phyloP scores from a whole-genome alignment of 2,797 vertebrate species.

The Morelia viridis region DNA sequence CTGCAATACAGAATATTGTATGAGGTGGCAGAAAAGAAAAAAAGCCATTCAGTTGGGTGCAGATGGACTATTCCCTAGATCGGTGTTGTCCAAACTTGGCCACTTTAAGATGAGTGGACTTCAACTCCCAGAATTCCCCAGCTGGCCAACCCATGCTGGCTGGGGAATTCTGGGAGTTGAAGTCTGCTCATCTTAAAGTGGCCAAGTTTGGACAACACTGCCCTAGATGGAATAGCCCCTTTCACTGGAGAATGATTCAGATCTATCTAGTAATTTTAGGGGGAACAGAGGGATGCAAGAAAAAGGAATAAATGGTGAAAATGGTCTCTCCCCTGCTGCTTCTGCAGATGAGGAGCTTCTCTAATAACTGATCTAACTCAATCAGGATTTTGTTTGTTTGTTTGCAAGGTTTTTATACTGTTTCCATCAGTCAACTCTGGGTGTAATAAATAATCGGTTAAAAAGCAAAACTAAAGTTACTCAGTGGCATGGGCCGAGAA shows the following conservation, averaged over 20 bases:
- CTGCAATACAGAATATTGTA: not conserved
- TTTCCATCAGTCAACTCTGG: not conserved
- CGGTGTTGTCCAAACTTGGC: no score
- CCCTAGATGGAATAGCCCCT: not conserved
- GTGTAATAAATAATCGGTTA: not conserved
- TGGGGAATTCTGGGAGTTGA: no score
- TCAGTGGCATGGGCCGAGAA: not conserved
- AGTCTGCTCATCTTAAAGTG: no score
- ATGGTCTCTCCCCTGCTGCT: not conserved
- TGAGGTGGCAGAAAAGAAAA: not conserved
- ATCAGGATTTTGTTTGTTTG: not conserved
- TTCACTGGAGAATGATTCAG: not conserved
- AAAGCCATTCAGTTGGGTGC: not conserved
- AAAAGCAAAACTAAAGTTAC: not conserved
- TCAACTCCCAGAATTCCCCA: no score
- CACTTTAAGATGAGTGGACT: no score
- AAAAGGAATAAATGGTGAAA: no score
- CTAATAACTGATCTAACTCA: not conserved
- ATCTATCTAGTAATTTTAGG: not conserved
- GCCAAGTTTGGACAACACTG: no score
- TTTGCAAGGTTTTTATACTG: not conserved
- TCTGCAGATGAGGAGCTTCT: not conserved
- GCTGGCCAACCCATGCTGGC: no score
- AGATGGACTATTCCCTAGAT: not conserved
- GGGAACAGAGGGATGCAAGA: not conserved